phyloP scores from a whole-genome alignment of 2,113 vertebrate species.

The Chionomys nivalis region DNA sequence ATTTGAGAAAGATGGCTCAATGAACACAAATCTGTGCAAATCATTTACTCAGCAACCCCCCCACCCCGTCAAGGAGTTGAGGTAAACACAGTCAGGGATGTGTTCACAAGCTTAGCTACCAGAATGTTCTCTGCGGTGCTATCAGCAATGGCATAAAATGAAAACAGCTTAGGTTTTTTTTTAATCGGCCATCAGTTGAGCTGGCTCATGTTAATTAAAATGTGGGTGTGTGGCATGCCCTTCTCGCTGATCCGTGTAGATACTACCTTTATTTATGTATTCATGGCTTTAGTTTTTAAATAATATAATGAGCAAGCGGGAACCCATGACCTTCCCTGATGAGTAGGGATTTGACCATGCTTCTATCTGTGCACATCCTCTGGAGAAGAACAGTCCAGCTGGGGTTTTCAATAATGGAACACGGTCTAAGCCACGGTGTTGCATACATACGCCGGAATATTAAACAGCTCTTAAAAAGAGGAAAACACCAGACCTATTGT shows the following conservation, averaged over 20 bases:
- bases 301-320: neutral
- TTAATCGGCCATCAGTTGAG: accelerated
- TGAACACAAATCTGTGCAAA: conserved; percentile 40
- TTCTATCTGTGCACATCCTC: accelerated
- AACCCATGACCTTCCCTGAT: neutral
- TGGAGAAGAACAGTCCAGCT: neutral
- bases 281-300: neutral
- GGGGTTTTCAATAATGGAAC: neutral
- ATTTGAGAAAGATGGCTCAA: neutral
- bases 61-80: neutral
- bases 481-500: neutral
- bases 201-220: neutral
- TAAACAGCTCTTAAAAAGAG: conserved; percentile 71
- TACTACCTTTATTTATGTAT: neutral
- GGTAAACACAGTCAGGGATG: neutral
- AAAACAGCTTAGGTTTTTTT: neutral
- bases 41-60: neutral
- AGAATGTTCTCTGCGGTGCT: neutral
- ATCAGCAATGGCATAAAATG: neutral
- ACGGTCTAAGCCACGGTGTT: neutral
- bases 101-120: neutral
- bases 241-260: neutral
- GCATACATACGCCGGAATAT: conserved; percentile 9
- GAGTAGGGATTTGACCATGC: neutral
- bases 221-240: neutral